Evolutionary conservation across 2,888 invertebrate species (phyloP).

Genomic region (Palloptera scutellata): DNA sequence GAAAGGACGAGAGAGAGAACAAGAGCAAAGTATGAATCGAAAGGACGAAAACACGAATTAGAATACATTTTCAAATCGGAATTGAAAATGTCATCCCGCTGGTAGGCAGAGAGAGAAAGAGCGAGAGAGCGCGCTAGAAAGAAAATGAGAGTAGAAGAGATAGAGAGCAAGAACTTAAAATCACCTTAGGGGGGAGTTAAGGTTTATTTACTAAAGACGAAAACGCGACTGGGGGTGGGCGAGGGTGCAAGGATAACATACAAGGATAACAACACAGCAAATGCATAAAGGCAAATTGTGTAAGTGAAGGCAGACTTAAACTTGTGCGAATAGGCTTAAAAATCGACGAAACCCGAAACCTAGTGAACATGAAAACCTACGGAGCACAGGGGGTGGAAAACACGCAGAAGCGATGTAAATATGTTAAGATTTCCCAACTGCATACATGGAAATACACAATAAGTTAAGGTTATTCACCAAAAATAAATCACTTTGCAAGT

Average conservation of each 20-base stretch:
- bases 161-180: background rate
- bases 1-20: conserved; percentile 8
- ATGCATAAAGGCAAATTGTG: conserved; percentile 1
- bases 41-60: conserved; percentile 7
- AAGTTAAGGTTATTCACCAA: too few species aligned
- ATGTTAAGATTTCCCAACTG: too few species aligned
- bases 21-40: conserved; percentile 1
- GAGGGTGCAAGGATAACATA: conserved; percentile 11
- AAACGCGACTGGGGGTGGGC: conserved; percentile 24
- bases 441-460: too few species aligned
- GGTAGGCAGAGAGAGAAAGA: background rate
- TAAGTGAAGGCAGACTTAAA: conserved; percentile 27
- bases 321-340: too few species aligned
- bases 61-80: too few species aligned
- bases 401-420: too few species aligned
- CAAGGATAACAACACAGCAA: conserved; percentile 1
- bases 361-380: too few species aligned
- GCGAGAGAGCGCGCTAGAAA: background rate
- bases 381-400: too few species aligned
- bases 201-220: conserved; percentile 36
- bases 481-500: too few species aligned
- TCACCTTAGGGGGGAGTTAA: conserved; percentile 18
- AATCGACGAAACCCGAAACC: too few species aligned
- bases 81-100: background rate
- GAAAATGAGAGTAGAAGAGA: background rate